Conservation (phyloP, 2,113 vertebrate species). For the Odontophorus gujanensis region DNA sequence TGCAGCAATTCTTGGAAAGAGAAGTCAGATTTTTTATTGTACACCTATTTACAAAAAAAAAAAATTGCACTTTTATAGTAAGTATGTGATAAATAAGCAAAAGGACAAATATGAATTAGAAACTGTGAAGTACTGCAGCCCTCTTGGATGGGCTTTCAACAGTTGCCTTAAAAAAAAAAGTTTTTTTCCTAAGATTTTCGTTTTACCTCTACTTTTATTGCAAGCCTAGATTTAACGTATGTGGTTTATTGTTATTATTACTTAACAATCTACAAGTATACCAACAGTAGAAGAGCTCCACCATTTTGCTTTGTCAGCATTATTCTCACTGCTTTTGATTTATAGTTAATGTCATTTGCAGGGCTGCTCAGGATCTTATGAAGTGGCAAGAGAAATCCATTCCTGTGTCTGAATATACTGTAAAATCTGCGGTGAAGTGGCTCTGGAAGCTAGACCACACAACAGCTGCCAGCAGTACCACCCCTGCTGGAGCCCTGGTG, state of each 20-base stretch:
- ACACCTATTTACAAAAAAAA: not conserved
- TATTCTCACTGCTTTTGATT: constrained; percentile 2
- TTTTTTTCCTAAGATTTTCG: not conserved
- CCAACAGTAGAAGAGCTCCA: not conserved
- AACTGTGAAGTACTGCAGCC: not conserved
- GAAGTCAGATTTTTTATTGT: not conserved
- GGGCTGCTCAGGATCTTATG: constrained; percentile 64
- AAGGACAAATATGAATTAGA: not conserved
- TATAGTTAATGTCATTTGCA: constrained; percentile 54
- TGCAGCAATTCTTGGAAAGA: not conserved
- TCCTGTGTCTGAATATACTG: constrained; percentile 59
- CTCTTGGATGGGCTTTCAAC: not conserved
- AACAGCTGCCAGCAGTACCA: constrained; percentile 23
- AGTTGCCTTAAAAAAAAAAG: not conserved
- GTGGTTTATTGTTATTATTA: not conserved
- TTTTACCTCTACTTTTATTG: not conserved
- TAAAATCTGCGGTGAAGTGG: constrained; percentile 76
- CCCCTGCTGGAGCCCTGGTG: constrained; percentile 70
- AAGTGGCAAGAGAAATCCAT: constrained; percentile 77
- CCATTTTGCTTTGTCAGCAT: not conserved
- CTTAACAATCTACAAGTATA: not conserved
- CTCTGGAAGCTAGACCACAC: constrained; percentile 66
- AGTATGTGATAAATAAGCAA: not conserved
- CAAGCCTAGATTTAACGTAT: not conserved
- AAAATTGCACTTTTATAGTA: not conserved